Evolutionary conservation across 37 sponge, comb jelly and placozoan species (phyloP).

Genomic region (Oopsacas minuta): DNA sequence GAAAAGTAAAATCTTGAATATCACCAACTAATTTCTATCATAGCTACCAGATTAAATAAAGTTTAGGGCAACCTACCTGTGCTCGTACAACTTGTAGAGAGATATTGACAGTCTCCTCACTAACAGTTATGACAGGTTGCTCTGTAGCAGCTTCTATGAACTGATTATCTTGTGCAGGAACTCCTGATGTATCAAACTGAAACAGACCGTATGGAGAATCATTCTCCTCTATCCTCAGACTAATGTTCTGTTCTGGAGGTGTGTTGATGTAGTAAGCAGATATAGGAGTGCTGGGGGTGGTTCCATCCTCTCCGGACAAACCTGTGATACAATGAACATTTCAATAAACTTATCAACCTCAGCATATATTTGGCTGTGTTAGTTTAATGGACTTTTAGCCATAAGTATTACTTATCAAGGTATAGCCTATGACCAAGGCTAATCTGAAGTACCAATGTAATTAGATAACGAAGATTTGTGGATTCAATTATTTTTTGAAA

Average conservation of each 20-base stretch:
- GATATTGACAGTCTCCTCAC: slow-evolving; percentile 40
- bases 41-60: too few species aligned
- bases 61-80: neutral
- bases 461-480: too few species aligned
- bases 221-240: neutral
- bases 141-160: slow-evolving; percentile 33
- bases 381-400: too few species aligned
- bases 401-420: too few species aligned
- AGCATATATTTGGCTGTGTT: too few species aligned
- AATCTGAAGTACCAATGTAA: too few species aligned
- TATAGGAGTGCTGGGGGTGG: neutral
- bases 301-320: neutral
- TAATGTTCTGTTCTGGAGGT: neutral
- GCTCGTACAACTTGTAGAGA: slow-evolving; percentile 59
- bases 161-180: slow-evolving; percentile 19
- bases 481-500: too few species aligned
- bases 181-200: slow-evolving; percentile 23
- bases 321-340: too few species aligned
- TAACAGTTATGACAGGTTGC: slow-evolving; percentile 26
- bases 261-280: neutral
- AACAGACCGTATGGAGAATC: slow-evolving; percentile 27
- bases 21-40: too few species aligned
- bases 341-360: too few species aligned
- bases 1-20: too few species aligned
- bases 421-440: too few species aligned